Base-by-base conservation (phyloP, 2,797 vertebrate genomes). In the Sebastolobus altivelis region DNA sequence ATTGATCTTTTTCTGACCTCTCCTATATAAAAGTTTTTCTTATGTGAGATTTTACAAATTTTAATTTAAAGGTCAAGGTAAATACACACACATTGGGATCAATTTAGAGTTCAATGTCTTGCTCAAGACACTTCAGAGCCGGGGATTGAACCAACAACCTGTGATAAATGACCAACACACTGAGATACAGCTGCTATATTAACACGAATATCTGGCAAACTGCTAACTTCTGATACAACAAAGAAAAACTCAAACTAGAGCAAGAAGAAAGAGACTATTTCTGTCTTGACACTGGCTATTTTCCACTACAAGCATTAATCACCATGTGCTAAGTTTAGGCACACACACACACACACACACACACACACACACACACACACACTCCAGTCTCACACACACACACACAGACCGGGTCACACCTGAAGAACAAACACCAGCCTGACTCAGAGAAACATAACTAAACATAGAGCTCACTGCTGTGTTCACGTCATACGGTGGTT, bases 371-470 rank as follows among this genome's bases (percentile, higher is more conserved):
- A 69, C 54, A 49, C 38, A 56, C 61, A 18, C 38, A 66, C 16
- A 31, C 65, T 25, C 25, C 25, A 25, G 25, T 25, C 25, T 25
- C 25, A 25, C 25, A 67, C 60, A 72, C 55, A 49, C 37, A 20
- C 33, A 66, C 43, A 62, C 43, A 43, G 62, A 73, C 69, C 2
- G 37, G 67, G 83, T 82, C 73, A 81, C 91, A 73, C 91, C 91
- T 90, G 83, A 77, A 92, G 75, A 91, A 46, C 83, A 94, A 91
- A 93, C 80, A 91, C 5, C 22, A 40, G 33, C 2, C 52, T 88
- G 86, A 87, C 70, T 88, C 78, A 86, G 55, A 4, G 35, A 60
- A 46, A 65, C 8, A 58, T 10, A 67, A 16, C 33, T 37, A 31
- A 37, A 70, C 20, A 27, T 25, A 38, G 14, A 33, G 16, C 56